These are phyloP conservation scores for Galerucella nymphaeae DNA, from an alignment of 2,888 invertebrate species.

Conservation along the genomic window DNA sequence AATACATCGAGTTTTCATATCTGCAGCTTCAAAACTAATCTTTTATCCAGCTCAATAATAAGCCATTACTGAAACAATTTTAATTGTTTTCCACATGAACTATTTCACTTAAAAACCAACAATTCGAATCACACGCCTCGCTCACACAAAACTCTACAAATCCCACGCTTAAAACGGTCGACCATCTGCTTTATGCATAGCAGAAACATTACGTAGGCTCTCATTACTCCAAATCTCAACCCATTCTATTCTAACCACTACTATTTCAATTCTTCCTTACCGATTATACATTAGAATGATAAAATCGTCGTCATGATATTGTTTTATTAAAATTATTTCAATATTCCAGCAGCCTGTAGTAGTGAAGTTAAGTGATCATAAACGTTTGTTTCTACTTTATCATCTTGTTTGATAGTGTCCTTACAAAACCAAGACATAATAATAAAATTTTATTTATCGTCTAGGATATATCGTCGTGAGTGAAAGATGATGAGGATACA, in stretches of 20 bases:
- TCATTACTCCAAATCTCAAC: neutral
- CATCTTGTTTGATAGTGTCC: constrained; percentile 58
- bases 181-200: constrained; percentile 9
- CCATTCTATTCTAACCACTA: neutral
- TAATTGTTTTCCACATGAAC: constrained; percentile 1
- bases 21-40: too few relatives aligned
- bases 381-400: constrained; percentile 53
- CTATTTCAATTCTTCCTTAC: neutral
- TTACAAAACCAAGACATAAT: constrained; percentile 56
- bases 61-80: neutral
- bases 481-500: too few relatives aligned
- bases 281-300: neutral
- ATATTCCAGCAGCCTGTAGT: neutral
- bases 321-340: neutral
- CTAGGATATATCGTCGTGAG: constrained; percentile 26
- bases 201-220: neutral
- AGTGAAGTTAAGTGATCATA: constrained; percentile 19
- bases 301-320: neutral
- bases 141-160: neutral
- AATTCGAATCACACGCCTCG: constrained; percentile 7
- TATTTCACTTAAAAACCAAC: neutral
- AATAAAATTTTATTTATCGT: constrained; percentile 46
- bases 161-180: neutral
- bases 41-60: neutral
- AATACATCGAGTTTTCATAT: too few relatives aligned